Base-by-base conservation (phyloP, 2,797 vertebrate genomes). In the Alosa sapidissima region DNA sequence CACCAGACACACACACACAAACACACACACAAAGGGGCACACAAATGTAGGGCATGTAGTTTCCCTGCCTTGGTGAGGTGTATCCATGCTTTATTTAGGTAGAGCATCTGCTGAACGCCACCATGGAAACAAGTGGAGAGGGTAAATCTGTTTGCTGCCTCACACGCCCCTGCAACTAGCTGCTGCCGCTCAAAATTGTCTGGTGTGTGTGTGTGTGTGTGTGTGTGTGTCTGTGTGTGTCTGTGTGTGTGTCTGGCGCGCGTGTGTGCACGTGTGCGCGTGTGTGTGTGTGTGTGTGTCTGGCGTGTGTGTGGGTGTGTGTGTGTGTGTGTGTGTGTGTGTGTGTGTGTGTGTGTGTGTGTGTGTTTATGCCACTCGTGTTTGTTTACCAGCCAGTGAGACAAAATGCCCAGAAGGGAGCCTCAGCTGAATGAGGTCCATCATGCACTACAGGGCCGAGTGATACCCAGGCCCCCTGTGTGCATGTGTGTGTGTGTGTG, bases 1-100 rank as follows among this genome's bases (percentile, higher is more conserved):
- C n/a, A n/a, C n/a, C n/a, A n/a, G n/a, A 82, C 81, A 68, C 28
- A 84, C 62, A 47, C 75, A 85, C 84, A 86, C 21, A 82, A 13
- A 51, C 58, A 82, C 60, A 85, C 62, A 62, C 58, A 55, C 7
- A 28, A 72, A 68, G 68, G 21, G 2, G 75, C 84, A 82, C 9
- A 24, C 36, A 55, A 41, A 81, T 54, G 62, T 9, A 81, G 33
- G 62, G 68, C 68, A 75, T 41, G 68, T 75, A 75, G 68, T 75
- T 41, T 16, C 68, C 68, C 14, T 33, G 24, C 5, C 68, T 75
- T 75, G 68, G 36, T 13, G 68, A 11, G 75, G 33, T 41, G 68
- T 41, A 75, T 41, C 33, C 14, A 75, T 75, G 68, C 68, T 75
- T 14, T 75, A 19, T 72, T 75, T 75, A 75, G 68, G 68, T 3